Base-by-base conservation (phyloP, 2,797 vertebrate species). In the Podarcis lilfordi region DNA sequence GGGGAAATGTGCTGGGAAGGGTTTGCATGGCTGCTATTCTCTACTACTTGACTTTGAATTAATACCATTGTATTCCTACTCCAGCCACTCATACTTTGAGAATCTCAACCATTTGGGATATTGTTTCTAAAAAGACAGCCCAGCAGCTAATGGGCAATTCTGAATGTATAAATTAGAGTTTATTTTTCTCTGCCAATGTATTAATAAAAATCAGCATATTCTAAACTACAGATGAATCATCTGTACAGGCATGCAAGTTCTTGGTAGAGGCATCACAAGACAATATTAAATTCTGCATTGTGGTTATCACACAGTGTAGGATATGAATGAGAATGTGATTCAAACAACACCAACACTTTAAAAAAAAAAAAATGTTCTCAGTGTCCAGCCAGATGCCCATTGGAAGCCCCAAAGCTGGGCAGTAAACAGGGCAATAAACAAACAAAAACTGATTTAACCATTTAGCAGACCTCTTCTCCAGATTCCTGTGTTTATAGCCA, bases 111-210 rank as follows among this genome's bases (percentile, higher is more conserved):
- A 94, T 89, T 89, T 82, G 90, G 87, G 87, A 92, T 84, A 43
- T 89, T 85, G 90, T 94, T 89, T 91, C 87, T 86, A 80, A 91
- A 94, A 95, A 93, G 91, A 92, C 1, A 0, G 72, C 69, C 50
- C 91, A 59, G 89, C 91, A 90, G 86, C 91, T 79, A 84, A 88
- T 88, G 50, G 27, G 25, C 75, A 94, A 94, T 95, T 95, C 35
- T 80, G 91, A 92, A 95, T 91, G 87, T 91, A 95, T 91, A 94
- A 95, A 95, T 95, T 93, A 92, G 72, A 93, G 86, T 92, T 95
- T 95, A 88, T 85, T 81, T 45, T 23, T 64, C 21, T 64, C 61
- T 23, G 32, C 76, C 82, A 76, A 40, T 21, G 29, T 32, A 85
- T 75, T 81, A 80, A 37, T 80, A 94, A 94, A 92, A 85, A 88